Evolutionary conservation across 2,888 invertebrate species (phyloP).

Genomic region (Prenolepis imparis): DNA sequence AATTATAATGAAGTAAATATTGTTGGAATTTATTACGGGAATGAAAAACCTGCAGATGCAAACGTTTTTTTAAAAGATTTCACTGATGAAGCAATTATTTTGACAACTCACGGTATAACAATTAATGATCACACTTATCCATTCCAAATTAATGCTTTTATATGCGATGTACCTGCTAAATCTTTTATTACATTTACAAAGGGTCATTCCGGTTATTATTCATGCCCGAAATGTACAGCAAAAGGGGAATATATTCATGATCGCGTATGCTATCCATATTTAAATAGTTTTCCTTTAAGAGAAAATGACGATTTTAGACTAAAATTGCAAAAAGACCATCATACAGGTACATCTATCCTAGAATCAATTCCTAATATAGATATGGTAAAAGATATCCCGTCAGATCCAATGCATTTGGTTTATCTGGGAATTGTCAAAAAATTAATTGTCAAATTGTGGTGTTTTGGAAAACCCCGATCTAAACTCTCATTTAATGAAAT

Average conservation of each 20-base stretch:
- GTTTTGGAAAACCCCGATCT: slow-evolving; percentile 33
- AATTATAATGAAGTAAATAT: not conserved
- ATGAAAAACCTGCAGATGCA: not conserved
- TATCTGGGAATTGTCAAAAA: slow-evolving; percentile 50
- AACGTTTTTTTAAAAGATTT: not conserved
- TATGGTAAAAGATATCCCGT: slow-evolving; percentile 55
- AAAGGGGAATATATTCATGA: slow-evolving; percentile 25
- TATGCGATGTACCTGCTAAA: slow-evolving; percentile 14
- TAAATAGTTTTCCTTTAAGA: slow-evolving; percentile 13
- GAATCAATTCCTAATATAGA: slow-evolving; percentile 51
- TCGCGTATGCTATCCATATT: slow-evolving; percentile 48
- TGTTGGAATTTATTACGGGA: not conserved
- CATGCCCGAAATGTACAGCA: slow-evolving; percentile 4
- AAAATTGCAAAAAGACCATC: slow-evolving; percentile 38
- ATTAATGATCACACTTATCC: not conserved
- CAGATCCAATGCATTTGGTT: slow-evolving; percentile 18
- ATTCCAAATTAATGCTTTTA: slow-evolving; percentile 16
- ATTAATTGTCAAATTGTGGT: slow-evolving; percentile 39
- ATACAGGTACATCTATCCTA: slow-evolving; percentile 45
- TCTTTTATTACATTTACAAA: not conserved
- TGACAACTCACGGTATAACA: not conserved
- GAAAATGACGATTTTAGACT: slow-evolving; percentile 49
- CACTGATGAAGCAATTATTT: not conserved
- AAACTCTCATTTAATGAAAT: slow-evolving; percentile 42
- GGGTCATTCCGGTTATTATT: not conserved